Conservation (phyloP, 1,140 invertebrate species). For the Palaemon carinicauda region DNA sequence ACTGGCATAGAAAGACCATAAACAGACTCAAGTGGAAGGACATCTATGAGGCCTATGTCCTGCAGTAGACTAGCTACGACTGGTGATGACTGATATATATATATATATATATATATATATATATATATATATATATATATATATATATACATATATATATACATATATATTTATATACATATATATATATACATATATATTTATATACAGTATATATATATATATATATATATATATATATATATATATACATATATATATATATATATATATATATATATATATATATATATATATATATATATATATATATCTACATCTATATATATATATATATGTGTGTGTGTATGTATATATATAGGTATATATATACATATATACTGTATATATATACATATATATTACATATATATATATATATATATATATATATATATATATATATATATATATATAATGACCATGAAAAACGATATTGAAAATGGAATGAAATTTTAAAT, state of each 20-base stretch:
- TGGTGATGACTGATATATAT: neutral
- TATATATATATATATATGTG: too few species aligned
- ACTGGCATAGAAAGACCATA: too few species aligned
- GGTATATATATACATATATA: neutral
- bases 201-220: neutral
- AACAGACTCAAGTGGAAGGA: too few species aligned
- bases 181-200: neutral
- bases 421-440: constrained; percentile 2
- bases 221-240: neutral
- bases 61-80: too few species aligned
- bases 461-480: too few species aligned
- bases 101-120: neutral
- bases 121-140: neutral
- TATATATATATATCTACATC: neutral
- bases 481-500: too few species aligned
- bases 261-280: neutral
- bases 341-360: too few species aligned
- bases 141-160: neutral
- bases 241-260: neutral
- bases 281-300: neutral
- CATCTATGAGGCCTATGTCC: too few species aligned
- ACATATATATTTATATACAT: neutral
- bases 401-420: neutral
- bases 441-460: constrained; percentile 2
- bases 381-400: neutral